Conservation (phyloP, 2,888 invertebrate species). For the Reticulitermes lucifugus region DNA sequence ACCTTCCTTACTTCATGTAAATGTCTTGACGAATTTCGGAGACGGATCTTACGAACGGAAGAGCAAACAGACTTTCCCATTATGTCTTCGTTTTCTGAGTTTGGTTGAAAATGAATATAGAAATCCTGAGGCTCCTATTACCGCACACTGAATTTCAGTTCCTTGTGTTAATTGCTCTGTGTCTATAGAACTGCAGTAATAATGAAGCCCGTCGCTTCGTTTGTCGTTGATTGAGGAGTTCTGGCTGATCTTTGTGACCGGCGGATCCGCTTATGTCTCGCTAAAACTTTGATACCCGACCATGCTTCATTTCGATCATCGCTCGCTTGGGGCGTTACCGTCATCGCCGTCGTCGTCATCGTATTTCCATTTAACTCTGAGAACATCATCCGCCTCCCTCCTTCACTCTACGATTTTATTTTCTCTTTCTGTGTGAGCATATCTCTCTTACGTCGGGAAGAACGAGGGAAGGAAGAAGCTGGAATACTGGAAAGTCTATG, state of each 20-base stretch:
- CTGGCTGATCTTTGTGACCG: not conserved
- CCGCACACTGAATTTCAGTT: no score
- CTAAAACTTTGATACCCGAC: slow-evolving; percentile 22
- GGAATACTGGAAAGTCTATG: not conserved
- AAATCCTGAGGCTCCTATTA: no score
- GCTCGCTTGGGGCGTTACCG: not conserved
- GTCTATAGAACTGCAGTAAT: no score
- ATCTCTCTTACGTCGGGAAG: not conserved
- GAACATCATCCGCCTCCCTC: not conserved
- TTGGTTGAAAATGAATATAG: no score
- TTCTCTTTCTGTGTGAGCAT: not conserved
- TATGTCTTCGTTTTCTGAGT: no score
- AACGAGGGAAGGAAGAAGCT: not conserved
- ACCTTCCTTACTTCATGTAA: no score
- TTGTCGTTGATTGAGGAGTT: not conserved
- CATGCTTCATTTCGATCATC: slow-evolving; percentile 10
- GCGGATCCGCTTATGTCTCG: not conserved
- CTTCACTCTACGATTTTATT: not conserved
- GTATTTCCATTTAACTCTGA: slow-evolving; percentile 27
- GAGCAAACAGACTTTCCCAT: no score
- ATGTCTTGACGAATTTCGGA: no score
- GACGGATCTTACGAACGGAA: no score
- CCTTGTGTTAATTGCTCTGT: no score
- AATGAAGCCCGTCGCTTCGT: not conserved
- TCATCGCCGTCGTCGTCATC: not conserved